These are phyloP conservation scores for Bubo blakistoni DNA, from an alignment of 2,113 vertebrate genomes.

Conservation along the genomic window DNA sequence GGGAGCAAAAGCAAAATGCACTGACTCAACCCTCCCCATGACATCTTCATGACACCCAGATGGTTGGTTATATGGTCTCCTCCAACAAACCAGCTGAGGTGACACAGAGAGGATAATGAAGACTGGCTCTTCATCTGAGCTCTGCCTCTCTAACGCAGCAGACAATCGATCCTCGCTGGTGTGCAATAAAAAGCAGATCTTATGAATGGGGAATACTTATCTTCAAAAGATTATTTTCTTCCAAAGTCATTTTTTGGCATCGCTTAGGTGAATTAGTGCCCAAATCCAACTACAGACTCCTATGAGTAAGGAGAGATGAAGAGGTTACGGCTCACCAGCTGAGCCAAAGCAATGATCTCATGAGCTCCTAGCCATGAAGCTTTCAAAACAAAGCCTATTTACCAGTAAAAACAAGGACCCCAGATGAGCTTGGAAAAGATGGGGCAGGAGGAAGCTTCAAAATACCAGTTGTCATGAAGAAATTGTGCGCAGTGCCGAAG, in stretches of 20 bases:
- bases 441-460: background rate
- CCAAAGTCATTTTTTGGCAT: background rate
- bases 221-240: background rate
- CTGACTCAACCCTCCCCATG: background rate
- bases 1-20: background rate
- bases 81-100: background rate
- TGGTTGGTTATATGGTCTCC: background rate
- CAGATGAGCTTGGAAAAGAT: background rate
- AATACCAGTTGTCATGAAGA: accelerated
- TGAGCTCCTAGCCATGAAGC: background rate
- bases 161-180: background rate
- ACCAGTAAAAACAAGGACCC: background rate
- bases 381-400: background rate
- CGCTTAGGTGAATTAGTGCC: background rate
- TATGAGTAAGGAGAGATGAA: background rate
- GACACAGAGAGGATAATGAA: background rate
- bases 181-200: background rate
- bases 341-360: background rate
- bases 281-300: background rate
- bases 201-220: background rate
- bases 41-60: background rate
- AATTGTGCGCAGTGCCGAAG: background rate
- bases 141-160: accelerated
- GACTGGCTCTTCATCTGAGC: background rate
- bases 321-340: background rate